A percentile compares a stretch with the other conserved stretches of the same genome.
phyloP scores from a whole-genome alignment of 2,113 vertebrate species.

The Perca schrenkii region DNA sequence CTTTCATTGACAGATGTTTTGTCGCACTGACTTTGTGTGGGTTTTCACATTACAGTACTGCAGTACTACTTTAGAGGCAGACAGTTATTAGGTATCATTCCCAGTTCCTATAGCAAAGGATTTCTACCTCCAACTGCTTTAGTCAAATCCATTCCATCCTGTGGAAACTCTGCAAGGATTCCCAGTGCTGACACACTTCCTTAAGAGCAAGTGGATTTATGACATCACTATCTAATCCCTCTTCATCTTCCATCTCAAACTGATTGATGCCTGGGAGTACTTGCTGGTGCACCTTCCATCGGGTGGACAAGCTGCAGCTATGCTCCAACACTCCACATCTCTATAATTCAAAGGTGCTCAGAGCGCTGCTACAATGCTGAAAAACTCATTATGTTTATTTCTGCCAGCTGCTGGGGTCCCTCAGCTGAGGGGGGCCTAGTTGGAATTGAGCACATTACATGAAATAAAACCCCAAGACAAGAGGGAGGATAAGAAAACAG shows the following conservation, averaged over 20 bases:
- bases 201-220: conserved; percentile 73
- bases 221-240: conserved; percentile 76
- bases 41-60: conserved; percentile 60
- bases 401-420: conserved; percentile 81
- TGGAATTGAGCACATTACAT: conserved; percentile 74
- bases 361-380: conserved; percentile 70
- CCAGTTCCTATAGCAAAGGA: conserved; percentile 51
- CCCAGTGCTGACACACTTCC: conserved; percentile 71
- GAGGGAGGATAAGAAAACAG: conserved; percentile 61
- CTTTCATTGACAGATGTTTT: conserved; percentile 70
- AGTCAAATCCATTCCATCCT: conserved; percentile 71
- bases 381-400: conserved; percentile 83
- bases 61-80: conserved; percentile 53
- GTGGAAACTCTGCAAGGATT: conserved; percentile 68
- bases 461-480: conserved; percentile 64
- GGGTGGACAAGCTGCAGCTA: conserved; percentile 60
- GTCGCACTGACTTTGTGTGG: conserved; percentile 43
- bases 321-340: conserved; percentile 62
- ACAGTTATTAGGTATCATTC: conserved; percentile 72
- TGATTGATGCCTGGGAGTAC: conserved; percentile 69
- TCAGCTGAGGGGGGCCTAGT: conserved; percentile 67
- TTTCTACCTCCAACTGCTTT: conserved; percentile 65
- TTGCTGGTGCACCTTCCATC: conserved; percentile 68
- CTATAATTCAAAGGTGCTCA: conserved; percentile 77
- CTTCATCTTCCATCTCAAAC: conserved; percentile 57